Evolutionary conservation across 2,113 vertebrate species (phyloP), one percentile per base, ranked within the genome.

Genomic region (Riparia riparia): DNA sequence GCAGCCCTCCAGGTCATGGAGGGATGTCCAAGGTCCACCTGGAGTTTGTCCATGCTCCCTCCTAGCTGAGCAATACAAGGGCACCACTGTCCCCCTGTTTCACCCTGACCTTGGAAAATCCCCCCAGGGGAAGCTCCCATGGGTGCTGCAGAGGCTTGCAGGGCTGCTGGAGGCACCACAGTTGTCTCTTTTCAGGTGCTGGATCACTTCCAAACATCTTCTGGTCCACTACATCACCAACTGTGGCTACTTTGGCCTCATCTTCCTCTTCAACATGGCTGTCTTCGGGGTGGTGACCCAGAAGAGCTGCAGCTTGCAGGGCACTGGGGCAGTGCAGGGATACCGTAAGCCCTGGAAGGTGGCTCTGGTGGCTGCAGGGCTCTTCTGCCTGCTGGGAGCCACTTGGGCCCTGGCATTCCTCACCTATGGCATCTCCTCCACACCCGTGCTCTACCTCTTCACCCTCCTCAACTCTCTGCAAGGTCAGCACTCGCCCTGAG

Each of bases 371-470:
- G 81, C 98, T 14, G 19, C 98, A 32, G 98, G 98, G 44, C 97
- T 99, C 70, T 98, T 98, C 6, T 98, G 97, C 76, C 95, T 99
- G 34, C 95, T 99, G 96, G 98, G 99, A 50, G 88, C 89, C 64
- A 98, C 98, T 4, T 99, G 99, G 98, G 98, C 98, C 6, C 95
- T 98, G 94, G 97, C 93, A 9, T 97, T 99, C 94, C 93, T 99
- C 82, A 97, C 92, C 51, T 29, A 96, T 0, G 93, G 98, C 28
- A 97, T 95, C 28, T 89, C 97, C 82, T 98, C 97, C 37, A 49
- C 63, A 5, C 53, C 97, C 0, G 17, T 98, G 28, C 72, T 98
- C 86, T 99, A 99, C 72, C 72, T 98, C 57, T 99, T 99, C 74
- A 96, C 98, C 32, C 60, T 98, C 49, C 95, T 98, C 77, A 99